Evolutionary conservation across 1,140 invertebrate genomes (phyloP).

Genomic region (Heliconius hermathena): DNA sequence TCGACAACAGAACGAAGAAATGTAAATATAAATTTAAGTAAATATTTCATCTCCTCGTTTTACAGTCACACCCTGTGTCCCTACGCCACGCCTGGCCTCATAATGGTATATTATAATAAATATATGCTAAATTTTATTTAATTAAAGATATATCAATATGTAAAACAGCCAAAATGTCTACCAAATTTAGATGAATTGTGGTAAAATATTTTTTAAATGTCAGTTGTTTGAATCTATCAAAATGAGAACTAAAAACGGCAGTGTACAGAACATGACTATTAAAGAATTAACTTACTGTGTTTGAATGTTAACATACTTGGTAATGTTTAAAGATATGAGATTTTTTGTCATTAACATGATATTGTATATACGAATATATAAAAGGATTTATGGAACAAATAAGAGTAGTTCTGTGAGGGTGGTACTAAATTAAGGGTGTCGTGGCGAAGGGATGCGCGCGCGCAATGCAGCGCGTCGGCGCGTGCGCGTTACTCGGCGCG

Average conservation of each 20-base stretch:
- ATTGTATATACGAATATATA: neutral
- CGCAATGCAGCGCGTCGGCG: conserved; percentile 70
- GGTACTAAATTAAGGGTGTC: conserved; percentile 15
- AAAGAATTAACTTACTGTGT: neutral
- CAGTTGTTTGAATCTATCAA: neutral
- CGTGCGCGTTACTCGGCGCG: conserved; percentile 74
- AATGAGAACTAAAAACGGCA: conserved; percentile 1
- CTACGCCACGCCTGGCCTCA: too few relatives aligned
- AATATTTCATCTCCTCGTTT: too few relatives aligned
- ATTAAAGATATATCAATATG: neutral
- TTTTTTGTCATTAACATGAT: neutral
- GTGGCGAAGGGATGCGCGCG: conserved; percentile 57
- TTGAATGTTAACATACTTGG: neutral
- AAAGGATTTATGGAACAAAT: too few relatives aligned
- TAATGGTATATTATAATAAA: neutral
- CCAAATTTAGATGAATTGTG: neutral
- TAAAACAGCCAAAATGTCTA: neutral
- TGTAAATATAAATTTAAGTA: too few relatives aligned
- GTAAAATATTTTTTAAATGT: neutral
- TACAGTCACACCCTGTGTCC: too few relatives aligned
- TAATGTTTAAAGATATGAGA: neutral
- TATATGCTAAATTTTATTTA: neutral
- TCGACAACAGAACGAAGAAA: too few relatives aligned
- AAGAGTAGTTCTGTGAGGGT: neutral
- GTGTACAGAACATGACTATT: neutral